Percentiles rank a stretch among this genome's conserved stretches.
phyloP scores from a whole-genome alignment of 2,888 invertebrate species.

The Abrostola triplasia region DNA sequence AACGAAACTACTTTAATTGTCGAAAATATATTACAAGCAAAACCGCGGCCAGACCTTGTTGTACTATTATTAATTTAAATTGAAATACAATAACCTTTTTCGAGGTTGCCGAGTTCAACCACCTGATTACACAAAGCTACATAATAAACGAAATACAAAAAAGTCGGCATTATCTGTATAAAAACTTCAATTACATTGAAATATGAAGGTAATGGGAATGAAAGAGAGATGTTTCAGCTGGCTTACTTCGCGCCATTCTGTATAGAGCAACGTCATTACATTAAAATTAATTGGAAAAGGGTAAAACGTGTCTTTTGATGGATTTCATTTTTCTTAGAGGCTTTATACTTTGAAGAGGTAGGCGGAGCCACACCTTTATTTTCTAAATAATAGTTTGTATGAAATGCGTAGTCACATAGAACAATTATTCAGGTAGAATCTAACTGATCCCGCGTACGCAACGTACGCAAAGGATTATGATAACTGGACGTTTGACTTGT shows the following conservation, averaged over 20 bases:
- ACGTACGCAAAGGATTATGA: too few species aligned
- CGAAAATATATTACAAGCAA: background rate
- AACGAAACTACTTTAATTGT: too few species aligned
- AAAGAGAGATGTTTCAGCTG: conserved; percentile 1
- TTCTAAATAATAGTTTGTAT: too few species aligned
- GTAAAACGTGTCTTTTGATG: background rate
- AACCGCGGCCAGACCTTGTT: background rate
- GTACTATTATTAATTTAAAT: background rate
- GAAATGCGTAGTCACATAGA: too few species aligned
- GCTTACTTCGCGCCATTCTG: background rate
- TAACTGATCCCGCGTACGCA: too few species aligned
- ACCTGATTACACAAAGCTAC: background rate
- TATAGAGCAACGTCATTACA: conserved; percentile 4
- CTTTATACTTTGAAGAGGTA: background rate
- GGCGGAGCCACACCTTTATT: too few species aligned
- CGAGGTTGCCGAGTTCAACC: background rate
- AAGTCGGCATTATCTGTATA: background rate
- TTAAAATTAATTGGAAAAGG: conserved; percentile 6
- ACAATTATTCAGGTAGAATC: too few species aligned
- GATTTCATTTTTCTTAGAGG: background rate
- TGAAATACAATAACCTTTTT: conserved; percentile 27
- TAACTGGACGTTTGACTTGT: too few species aligned
- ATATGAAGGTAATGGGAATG: background rate
- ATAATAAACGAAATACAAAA: background rate
- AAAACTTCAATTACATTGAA: conserved; percentile 7